Percentiles rank a stretch among this genome's conserved stretches.
These are phyloP conservation scores for Struthio camelus DNA, from an alignment of 2,113 vertebrate genomes.

Conservation along the genomic window DNA sequence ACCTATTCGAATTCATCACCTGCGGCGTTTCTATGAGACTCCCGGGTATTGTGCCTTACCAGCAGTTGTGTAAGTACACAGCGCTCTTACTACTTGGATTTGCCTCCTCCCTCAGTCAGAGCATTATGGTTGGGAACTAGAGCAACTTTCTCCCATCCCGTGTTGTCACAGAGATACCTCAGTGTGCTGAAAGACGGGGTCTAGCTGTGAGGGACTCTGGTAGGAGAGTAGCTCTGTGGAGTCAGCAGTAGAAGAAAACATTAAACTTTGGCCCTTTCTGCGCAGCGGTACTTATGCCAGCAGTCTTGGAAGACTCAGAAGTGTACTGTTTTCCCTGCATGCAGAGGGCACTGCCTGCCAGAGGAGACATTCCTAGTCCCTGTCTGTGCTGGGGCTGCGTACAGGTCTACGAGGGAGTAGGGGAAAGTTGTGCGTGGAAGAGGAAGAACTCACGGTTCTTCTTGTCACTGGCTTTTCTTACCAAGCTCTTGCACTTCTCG, in stretches of 20 bases:
- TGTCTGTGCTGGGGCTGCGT: background rate
- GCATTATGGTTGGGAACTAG: fast-evolving
- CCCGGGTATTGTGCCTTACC: background rate
- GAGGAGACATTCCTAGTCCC: background rate
- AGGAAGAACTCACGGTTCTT: background rate
- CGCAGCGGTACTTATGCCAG: too few relatives aligned
- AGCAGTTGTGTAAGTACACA: constrained; percentile 34
- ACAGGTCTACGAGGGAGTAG: background rate
- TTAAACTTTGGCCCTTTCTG: background rate
- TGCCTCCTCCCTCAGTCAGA: fast-evolving
- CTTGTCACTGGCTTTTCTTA: background rate
- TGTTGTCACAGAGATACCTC: background rate
- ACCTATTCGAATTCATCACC: too few relatives aligned
- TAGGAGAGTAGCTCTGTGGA: background rate
- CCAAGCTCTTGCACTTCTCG: background rate
- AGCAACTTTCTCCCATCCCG: background rate
- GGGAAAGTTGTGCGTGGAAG: background rate
- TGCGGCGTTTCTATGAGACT: background rate
- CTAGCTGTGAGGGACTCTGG: background rate
- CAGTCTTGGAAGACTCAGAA: background rate
- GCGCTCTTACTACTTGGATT: background rate
- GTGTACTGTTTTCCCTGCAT: too few relatives aligned
- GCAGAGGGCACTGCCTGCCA: background rate
- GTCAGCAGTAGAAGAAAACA: background rate
- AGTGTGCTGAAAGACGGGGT: background rate